Evolutionary conservation across 37 sponge, comb jelly and placozoan genomes (phyloP).

Genomic region (Hormiphora californensis): DNA sequence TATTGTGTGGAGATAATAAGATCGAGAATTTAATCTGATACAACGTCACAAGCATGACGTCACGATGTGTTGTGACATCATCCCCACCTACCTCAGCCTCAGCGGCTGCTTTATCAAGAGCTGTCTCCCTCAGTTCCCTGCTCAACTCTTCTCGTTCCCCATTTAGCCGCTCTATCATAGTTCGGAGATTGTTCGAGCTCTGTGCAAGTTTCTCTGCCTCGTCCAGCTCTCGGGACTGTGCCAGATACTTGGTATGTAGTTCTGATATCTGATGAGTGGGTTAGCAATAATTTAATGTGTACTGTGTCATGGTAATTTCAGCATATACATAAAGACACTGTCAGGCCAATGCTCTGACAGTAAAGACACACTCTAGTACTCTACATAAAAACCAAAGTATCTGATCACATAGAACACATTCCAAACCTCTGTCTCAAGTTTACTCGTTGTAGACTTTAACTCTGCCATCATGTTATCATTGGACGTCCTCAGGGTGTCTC

Average conservation of each 20-base stretch:
- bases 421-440: constrained; percentile 37
- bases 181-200: background rate
- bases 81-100: no score
- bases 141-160: constrained; percentile 15
- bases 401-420: background rate
- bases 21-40: no score
- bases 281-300: background rate
- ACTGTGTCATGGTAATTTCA: background rate
- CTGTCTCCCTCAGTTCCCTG: no score
- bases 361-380: no score
- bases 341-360: no score
- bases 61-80: no score
- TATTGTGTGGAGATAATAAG: no score
- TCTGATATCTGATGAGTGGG: constrained; percentile 12
- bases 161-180: constrained; percentile 11
- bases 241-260: constrained; percentile 47
- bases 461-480: constrained; percentile 8
- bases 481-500: background rate
- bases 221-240: background rate
- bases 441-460: constrained; percentile 21
- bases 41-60: no score
- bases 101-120: no score
- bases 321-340: no score
- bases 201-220: constrained; percentile 40
- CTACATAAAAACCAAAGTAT: background rate